These are phyloP conservation scores for Clarias fuscus DNA, from an alignment of 2,797 vertebrate genomes.

Conservation along the genomic window DNA sequence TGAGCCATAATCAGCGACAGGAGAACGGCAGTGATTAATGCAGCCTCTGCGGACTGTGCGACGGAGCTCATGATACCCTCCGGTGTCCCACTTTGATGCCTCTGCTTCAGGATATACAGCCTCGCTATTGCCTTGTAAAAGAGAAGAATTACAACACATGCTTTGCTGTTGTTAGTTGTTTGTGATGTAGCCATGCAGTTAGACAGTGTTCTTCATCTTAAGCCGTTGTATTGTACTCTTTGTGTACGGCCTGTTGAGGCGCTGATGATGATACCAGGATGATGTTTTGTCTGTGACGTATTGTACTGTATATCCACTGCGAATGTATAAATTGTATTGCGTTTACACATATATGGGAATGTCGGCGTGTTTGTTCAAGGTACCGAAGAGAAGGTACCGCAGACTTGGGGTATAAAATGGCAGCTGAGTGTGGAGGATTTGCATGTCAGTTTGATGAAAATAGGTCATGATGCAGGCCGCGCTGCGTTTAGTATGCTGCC, in stretches of 20 bases:
- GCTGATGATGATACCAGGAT: background rate
- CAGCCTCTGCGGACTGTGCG: constrained; percentile 33
- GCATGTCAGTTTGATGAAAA: constrained; percentile 75
- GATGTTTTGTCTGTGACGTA: background rate
- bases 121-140: constrained; percentile 5
- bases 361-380: background rate
- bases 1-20: constrained; percentile 69
- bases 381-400: constrained; percentile 31
- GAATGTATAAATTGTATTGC: background rate
- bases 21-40: constrained; percentile 71
- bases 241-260: background rate
- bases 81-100: constrained; percentile 30
- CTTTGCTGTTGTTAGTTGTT: background rate
- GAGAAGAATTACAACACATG: constrained; percentile 2
- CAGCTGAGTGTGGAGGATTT: constrained; percentile 66
- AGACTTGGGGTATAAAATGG: constrained; percentile 60
- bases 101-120: background rate
- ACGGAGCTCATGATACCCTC: constrained; percentile 23
- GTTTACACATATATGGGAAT: background rate
- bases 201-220: background rate
- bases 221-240: background rate
- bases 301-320: background rate
- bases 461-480: constrained; percentile 74
- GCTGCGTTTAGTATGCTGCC: constrained; percentile 70
- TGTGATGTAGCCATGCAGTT: constrained; percentile 11